Evolutionary conservation across 2,888 invertebrate genomes (phyloP).

Genomic region (Tolmerus cingulatus): DNA sequence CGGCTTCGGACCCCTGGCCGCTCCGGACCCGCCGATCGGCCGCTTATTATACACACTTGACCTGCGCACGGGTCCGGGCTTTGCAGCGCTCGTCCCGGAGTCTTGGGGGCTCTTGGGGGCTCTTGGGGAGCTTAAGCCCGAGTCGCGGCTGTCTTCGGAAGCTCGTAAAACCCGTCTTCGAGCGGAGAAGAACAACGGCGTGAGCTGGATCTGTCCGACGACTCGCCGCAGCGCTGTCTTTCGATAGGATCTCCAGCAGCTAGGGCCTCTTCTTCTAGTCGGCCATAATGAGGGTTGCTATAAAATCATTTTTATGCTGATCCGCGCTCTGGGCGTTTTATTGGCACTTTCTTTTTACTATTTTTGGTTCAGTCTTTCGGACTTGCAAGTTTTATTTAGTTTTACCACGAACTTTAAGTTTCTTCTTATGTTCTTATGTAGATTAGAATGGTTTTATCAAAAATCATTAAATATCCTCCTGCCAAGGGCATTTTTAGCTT

Average conservation of each 20-base stretch:
- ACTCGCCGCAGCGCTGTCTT: neutral
- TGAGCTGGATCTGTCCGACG: neutral
- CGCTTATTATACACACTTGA: constrained; percentile 40
- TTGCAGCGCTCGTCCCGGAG: neutral
- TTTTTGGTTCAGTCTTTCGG: neutral
- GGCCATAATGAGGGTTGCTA: constrained; percentile 6
- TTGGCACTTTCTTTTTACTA: neutral
- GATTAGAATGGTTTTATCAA: neutral
- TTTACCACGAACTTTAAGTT: neutral
- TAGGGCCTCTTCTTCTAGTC: neutral
- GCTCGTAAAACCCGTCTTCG: neutral
- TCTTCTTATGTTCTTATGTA: neutral
- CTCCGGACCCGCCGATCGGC: neutral
- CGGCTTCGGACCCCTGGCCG: neutral
- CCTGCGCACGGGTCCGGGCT: constrained; percentile 19
- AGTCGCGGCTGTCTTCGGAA: neutral
- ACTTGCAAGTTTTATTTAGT: neutral
- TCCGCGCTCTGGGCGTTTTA: neutral
- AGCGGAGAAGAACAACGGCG: neutral
- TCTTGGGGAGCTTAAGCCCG: neutral
- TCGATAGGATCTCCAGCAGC: neutral
- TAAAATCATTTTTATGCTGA: neutral
- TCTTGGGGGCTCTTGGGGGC: neutral
- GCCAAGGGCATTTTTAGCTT: too few relatives aligned
- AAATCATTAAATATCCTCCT: neutral